Base-by-base conservation (phyloP, 2,113 vertebrate genomes). In the Protobothrops flavoviridis region DNA sequence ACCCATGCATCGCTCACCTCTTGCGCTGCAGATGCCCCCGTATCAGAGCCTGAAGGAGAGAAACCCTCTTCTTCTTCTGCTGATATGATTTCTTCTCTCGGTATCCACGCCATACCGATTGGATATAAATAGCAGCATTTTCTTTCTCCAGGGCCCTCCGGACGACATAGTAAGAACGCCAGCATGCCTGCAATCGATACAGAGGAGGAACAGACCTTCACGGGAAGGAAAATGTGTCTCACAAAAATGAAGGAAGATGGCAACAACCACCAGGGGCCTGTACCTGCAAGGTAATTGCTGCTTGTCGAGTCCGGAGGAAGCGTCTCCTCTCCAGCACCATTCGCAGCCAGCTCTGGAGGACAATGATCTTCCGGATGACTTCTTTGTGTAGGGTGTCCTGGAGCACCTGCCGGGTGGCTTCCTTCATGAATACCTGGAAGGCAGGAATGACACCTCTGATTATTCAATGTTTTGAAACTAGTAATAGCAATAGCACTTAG, bases 391-490 rank as follows among this genome's bases (percentile, higher is more conserved):
- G 97, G 0, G 97, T 98, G 93, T 99, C 99, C 96, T 99, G 98
- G 56, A 99, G 98, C 87, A 97, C 96, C 96, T 99, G 99, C 15
- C 99, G 96, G 91, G 98, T 98, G 0, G 98, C 97, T 96, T 99
- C 99, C 94, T 99, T 99, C 95, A 99, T 97, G 94, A 99, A 99
- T n/a, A 99, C 98, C 99, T 99, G 96, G 55, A 7, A 39, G 52
- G 13, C 23, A 45, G 74, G 85, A 39, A 74, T 5, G 33, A 26
- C 10, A 94, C 39, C 11, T 33, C 3, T 12, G 0, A 43, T 57
- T 10, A 86, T 39, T 45, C 13, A 39, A 2, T 9, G 59, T 15
- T 33, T 20, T 61, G 15, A 10, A 2, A 69, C 23, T 24, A 10
- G 20, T 23, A 69, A 17, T 5, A 69, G 61, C 61, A 13, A 64